These are phyloP conservation scores for Aricia artaxerxes DNA, from an alignment of 2,888 invertebrate species.

Conservation along the genomic window DNA sequence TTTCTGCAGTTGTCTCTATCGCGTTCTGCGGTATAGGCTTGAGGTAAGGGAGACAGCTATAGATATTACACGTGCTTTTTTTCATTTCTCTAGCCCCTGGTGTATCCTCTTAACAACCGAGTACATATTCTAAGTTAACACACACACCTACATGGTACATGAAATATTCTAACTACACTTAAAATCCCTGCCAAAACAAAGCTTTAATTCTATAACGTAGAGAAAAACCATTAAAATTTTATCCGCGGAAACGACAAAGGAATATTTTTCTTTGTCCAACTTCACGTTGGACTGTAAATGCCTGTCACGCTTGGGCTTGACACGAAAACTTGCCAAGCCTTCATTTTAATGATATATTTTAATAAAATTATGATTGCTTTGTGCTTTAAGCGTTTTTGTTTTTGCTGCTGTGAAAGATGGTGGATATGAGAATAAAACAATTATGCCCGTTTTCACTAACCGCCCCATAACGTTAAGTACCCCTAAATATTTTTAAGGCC, in stretches of 20 bases:
- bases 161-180: no score
- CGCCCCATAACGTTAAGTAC: no score
- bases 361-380: background rate
- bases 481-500: no score
- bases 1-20: no score
- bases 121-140: no score
- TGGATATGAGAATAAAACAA: background rate
- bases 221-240: conserved; percentile 33
- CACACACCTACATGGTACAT: no score
- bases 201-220: background rate
- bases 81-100: no score
- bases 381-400: background rate
- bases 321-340: conserved; percentile 39
- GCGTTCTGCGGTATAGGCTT: no score
- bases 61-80: no score
- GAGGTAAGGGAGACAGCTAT: no score
- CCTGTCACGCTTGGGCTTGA: conserved; percentile 46
- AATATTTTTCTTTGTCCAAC: conserved; percentile 39
- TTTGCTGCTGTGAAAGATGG: background rate
- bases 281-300: conserved; percentile 43
- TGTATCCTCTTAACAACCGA: no score
- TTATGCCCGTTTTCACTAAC: no score
- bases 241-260: conserved; percentile 43
- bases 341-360: conserved; percentile 1
- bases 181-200: background rate